Evolutionary conservation across 2,888 invertebrate genomes (phyloP).

Genomic region (Drosophila dives): DNA sequence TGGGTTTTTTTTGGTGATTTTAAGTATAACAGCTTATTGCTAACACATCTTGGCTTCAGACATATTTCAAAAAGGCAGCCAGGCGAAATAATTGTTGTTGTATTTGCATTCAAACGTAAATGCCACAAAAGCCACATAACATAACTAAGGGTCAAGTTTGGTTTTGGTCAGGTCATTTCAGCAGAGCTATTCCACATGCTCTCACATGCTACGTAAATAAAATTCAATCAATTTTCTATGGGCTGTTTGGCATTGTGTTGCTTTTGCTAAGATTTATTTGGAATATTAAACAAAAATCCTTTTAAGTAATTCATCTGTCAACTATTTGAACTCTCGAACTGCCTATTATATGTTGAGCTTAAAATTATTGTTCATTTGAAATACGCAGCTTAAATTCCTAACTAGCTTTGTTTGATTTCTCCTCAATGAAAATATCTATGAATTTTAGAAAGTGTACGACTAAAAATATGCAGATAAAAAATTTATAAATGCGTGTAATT

Average conservation of each 20-base stretch:
- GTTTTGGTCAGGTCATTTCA: not conserved
- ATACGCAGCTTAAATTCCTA: slow-evolving; percentile 41
- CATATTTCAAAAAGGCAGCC: slow-evolving; percentile 13
- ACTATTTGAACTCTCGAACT: slow-evolving; percentile 2
- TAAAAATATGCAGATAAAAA: not conserved
- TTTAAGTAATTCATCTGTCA: slow-evolving; percentile 65
- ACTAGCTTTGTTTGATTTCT: slow-evolving; percentile 40
- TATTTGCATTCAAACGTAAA: slow-evolving; percentile 40
- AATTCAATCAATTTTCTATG: slow-evolving; percentile 33
- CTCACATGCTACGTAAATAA: slow-evolving; percentile 26
- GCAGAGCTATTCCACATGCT: slow-evolving; percentile 17
- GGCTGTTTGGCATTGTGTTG: slow-evolving; percentile 1
- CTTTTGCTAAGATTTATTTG: slow-evolving; percentile 27
- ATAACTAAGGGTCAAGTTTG: slow-evolving; percentile 23
- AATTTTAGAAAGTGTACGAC: not conserved
- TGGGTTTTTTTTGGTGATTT: slow-evolving; percentile 60
- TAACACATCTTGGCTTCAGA: slow-evolving; percentile 3
- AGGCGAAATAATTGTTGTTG: slow-evolving; percentile 37
- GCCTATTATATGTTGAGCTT: slow-evolving; percentile 12
- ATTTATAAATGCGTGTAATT: not conserved
- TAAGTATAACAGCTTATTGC: slow-evolving; percentile 42
- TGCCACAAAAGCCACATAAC: slow-evolving; percentile 40
- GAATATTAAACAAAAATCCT: slow-evolving; percentile 25
- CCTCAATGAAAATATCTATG: not conserved
- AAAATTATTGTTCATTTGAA: slow-evolving; percentile 32